Evolutionary conservation across 2,113 vertebrate species (phyloP).

Genomic region (Mesitornis unicolor): DNA sequence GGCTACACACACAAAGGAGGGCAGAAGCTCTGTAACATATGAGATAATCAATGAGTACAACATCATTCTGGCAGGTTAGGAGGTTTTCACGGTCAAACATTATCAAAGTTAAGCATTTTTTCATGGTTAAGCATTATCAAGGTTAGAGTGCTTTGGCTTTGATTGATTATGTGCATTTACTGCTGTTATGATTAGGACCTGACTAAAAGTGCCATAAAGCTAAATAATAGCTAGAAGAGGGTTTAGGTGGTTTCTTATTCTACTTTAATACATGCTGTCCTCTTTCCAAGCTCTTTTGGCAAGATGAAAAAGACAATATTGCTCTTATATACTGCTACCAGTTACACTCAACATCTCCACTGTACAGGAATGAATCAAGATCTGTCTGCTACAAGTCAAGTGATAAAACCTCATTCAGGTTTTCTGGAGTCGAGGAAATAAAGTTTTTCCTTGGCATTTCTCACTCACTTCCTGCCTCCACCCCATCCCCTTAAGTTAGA

Average conservation of each 20-base stretch:
- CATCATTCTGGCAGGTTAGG: not conserved
- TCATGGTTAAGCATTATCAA: not conserved
- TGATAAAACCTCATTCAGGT: not conserved
- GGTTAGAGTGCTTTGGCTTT: not conserved
- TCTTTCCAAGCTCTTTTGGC: not conserved
- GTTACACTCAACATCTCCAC: not conserved
- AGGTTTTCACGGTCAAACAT: not conserved
- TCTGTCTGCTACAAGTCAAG: not conserved
- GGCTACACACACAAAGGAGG: not conserved
- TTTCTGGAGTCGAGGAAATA: not conserved
- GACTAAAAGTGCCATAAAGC: not conserved
- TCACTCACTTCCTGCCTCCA: not conserved
- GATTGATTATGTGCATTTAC: not conserved
- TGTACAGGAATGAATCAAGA: not conserved
- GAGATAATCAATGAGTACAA: not conserved
- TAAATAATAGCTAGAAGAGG: not conserved
- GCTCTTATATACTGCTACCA: not conserved
- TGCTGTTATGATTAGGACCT: not conserved
- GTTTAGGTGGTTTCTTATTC: not conserved
- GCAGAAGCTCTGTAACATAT: not conserved
- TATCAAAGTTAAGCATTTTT: not conserved
- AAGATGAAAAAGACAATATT: not conserved
- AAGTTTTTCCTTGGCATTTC: not conserved
- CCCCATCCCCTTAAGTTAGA: not conserved
- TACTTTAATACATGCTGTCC: not conserved